Percentiles rank a stretch among this genome's conserved stretches.
These are phyloP conservation scores for Ochropleura plecta DNA, from an alignment of 2,888 invertebrate genomes.

Conservation along the genomic window DNA sequence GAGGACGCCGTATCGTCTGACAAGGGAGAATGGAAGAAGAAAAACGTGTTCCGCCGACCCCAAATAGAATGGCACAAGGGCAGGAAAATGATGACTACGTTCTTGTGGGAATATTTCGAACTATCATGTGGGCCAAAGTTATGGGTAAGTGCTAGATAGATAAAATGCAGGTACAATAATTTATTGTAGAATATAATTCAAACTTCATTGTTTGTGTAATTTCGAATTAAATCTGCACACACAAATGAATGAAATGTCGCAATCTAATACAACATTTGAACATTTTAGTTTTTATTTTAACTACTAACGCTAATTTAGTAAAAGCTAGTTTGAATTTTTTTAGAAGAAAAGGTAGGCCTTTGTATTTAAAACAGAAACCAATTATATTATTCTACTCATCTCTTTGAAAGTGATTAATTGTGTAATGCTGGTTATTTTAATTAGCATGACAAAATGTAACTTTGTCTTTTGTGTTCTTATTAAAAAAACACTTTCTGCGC, in stretches of 20 bases:
- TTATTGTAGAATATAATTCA: neutral
- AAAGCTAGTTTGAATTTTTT: neutral
- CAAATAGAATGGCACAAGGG: too few species aligned
- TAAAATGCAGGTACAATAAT: neutral
- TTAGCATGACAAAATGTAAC: conserved; percentile 49
- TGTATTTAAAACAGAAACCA: neutral
- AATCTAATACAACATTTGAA: neutral
- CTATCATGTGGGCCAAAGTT: neutral
- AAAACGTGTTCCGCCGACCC: too few species aligned
- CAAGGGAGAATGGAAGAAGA: too few species aligned
- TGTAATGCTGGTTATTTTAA: conserved; percentile 44
- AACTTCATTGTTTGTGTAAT: neutral
- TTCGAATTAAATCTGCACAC: neutral
- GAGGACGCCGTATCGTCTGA: too few species aligned
- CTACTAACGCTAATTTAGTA: neutral
- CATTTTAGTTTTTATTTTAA: neutral
- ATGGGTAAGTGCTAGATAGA: neutral
- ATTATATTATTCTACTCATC: conserved; percentile 22
- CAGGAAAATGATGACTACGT: too few species aligned
- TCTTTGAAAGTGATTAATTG: conserved; percentile 31
- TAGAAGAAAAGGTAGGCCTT: neutral
- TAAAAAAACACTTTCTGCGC: conserved; percentile 53
- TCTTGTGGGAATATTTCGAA: neutral
- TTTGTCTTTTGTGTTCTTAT: conserved; percentile 55
- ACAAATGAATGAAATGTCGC: neutral